Percentiles rank a stretch among this genome's conserved stretches.
phyloP scores from a whole-genome alignment of 2,888 invertebrate genomes.

The Hypolimnas misippus region DNA sequence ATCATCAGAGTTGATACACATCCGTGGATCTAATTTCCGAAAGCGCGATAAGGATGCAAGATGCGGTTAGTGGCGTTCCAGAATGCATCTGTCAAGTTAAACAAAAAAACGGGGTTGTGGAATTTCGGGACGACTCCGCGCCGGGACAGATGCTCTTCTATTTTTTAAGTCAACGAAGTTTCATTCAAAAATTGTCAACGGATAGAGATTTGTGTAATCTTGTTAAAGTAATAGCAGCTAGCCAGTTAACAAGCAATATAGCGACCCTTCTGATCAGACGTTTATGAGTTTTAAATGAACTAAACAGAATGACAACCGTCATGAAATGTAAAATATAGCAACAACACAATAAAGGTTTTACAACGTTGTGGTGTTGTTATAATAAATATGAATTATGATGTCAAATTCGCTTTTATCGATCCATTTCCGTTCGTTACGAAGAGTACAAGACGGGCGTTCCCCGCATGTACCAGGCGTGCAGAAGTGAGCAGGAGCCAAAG shows the following conservation, averaged over 20 bases:
- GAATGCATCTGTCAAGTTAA: conserved; percentile 81
- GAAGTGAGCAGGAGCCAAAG: conserved; percentile 74
- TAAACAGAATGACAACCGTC: conserved; percentile 9
- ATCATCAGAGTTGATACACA: conserved; percentile 62
- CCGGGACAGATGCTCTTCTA: conserved; percentile 76
- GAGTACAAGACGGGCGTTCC: conserved; percentile 56
- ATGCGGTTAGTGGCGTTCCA: conserved; percentile 80
- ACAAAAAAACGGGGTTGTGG: conserved; percentile 77
- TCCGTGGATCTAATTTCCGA: conserved; percentile 71
- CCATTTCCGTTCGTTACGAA: conserved; percentile 64
- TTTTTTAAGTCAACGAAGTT: conserved; percentile 72
- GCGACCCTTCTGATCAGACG: conserved; percentile 47
- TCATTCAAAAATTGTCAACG: conserved; percentile 82
- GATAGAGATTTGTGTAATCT: conserved; percentile 82
- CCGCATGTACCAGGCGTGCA: conserved; percentile 71
- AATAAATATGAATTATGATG: conserved; percentile 40
- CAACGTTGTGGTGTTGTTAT: too few relatives aligned
- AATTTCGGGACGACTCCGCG: conserved; percentile 80
- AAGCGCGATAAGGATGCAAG: conserved; percentile 78
- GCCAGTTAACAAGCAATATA: conserved; percentile 67
- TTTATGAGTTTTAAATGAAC: conserved; percentile 37
- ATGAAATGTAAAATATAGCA: background rate
- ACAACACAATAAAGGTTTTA: background rate
- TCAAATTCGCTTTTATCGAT: conserved; percentile 74
- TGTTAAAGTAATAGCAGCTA: conserved; percentile 73